These are phyloP conservation scores for Indicator indicator DNA, from an alignment of 2,113 vertebrate species.

Conservation along the genomic window DNA sequence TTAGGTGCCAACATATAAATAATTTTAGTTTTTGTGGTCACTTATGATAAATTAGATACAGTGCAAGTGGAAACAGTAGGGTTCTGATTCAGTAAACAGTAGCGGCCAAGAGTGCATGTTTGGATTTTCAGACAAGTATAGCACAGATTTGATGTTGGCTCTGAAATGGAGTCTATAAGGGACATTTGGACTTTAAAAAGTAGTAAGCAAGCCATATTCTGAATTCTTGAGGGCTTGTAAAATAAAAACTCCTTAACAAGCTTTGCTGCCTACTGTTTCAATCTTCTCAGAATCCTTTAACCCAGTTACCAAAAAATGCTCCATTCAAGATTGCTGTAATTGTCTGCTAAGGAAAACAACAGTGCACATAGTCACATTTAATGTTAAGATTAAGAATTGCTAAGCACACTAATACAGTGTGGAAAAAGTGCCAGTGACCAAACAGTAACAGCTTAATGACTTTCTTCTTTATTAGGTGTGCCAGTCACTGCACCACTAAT, in stretches of 20 bases:
- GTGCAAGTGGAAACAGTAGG: slow-evolving; percentile 71
- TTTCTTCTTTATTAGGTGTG: slow-evolving; percentile 5
- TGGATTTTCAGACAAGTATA: slow-evolving; percentile 74
- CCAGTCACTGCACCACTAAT: not conserved
- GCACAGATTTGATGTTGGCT: slow-evolving; percentile 65
- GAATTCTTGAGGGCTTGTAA: slow-evolving; percentile 68
- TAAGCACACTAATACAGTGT: slow-evolving; percentile 4
- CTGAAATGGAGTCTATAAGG: slow-evolving; percentile 54
- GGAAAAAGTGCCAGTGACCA: not conserved
- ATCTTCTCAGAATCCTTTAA: slow-evolving; percentile 65
- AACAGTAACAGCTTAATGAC: slow-evolving; percentile 25
- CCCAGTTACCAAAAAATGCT: slow-evolving; percentile 55
- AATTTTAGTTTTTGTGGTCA: slow-evolving; percentile 76
- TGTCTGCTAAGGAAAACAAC: slow-evolving; percentile 49
- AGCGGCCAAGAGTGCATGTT: slow-evolving; percentile 65
- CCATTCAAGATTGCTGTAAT: slow-evolving; percentile 50
- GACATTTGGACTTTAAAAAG: slow-evolving; percentile 42
- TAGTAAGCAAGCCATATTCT: slow-evolving; percentile 60
- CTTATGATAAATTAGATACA: slow-evolving; percentile 78
- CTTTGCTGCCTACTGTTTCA: slow-evolving; percentile 72
- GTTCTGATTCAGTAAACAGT: slow-evolving; percentile 72
- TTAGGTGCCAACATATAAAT: slow-evolving; percentile 78
- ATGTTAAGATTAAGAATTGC: slow-evolving; percentile 34
- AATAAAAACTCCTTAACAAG: slow-evolving; percentile 69
- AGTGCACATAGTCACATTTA: not conserved